These are phyloP conservation scores for Epinotia ramella DNA, from an alignment of 2,888 invertebrate genomes.

Conservation along the genomic window DNA sequence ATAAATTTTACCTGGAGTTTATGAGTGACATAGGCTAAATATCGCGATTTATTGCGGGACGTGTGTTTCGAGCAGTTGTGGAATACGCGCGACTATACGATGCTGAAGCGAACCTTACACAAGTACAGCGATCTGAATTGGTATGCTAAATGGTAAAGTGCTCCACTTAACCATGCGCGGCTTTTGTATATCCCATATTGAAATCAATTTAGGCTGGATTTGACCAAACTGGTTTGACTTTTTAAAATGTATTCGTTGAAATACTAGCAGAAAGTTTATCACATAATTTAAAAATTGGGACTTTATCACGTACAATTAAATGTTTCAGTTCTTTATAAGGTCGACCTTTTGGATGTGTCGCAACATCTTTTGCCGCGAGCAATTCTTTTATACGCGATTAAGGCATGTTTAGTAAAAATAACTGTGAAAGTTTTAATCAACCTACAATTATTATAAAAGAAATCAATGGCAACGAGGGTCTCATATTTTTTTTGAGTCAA, in stretches of 20 bases:
- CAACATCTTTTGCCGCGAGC: too few species aligned
- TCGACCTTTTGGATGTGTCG: too few species aligned
- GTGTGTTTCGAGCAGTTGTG: slow-evolving; percentile 47
- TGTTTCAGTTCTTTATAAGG: too few species aligned
- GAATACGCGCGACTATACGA: slow-evolving; percentile 6
- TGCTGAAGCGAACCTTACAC: slow-evolving; percentile 8
- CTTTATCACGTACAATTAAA: too few species aligned
- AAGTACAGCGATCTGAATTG: slow-evolving; percentile 11
- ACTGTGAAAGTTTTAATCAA: too few species aligned
- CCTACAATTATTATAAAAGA: too few species aligned
- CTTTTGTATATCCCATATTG: slow-evolving; percentile 8
- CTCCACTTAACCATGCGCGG: slow-evolving; percentile 13
- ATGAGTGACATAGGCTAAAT: slow-evolving; percentile 45
- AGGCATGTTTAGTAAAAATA: too few species aligned
- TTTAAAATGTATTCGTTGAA: background rate
- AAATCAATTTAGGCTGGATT: slow-evolving; percentile 14
- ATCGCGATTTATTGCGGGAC: slow-evolving; percentile 59
- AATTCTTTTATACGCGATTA: too few species aligned
- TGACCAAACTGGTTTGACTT: background rate
- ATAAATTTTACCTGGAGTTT: slow-evolving; percentile 54
- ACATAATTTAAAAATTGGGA: too few species aligned
- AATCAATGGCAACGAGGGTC: too few species aligned
- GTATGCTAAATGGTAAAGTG: slow-evolving; percentile 34
- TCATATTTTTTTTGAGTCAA: too few species aligned
- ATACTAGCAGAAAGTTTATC: too few species aligned